These are phyloP conservation scores for Quadriops clusia DNA, from an alignment of 2,888 invertebrate genomes.

Conservation along the genomic window DNA sequence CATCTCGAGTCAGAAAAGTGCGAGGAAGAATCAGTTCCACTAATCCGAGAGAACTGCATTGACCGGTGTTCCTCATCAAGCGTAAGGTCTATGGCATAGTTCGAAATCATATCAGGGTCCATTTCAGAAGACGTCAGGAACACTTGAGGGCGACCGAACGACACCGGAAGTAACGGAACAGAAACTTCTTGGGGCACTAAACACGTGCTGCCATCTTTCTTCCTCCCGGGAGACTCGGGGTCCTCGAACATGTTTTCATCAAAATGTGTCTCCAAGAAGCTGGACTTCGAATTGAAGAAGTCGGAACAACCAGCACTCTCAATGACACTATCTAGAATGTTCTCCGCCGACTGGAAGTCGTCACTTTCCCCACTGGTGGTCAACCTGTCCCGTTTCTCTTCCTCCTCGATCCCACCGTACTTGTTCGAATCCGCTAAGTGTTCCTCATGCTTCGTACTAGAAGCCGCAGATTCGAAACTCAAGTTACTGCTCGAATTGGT, in stretches of 20 bases:
- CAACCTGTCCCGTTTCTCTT: constrained; percentile 12
- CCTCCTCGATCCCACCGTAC: constrained; percentile 23
- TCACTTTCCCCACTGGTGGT: constrained; percentile 25
- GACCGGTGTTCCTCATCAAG: constrained; percentile 33
- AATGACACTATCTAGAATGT: constrained; percentile 36
- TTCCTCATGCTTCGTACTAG: constrained; percentile 24
- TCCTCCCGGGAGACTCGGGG: constrained; percentile 16
- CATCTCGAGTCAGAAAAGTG: too few species aligned
- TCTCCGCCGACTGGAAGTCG: constrained; percentile 45
- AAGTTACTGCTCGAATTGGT: constrained; percentile 37
- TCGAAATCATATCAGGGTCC: constrained; percentile 34
- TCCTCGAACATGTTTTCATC: constrained; percentile 24
- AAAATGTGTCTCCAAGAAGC: constrained; percentile 33
- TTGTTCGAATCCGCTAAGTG: constrained; percentile 18
- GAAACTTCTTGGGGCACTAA: constrained; percentile 6
- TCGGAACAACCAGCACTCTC: constrained; percentile 33
- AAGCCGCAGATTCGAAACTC: constrained; percentile 42
- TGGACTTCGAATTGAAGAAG: constrained; percentile 30
- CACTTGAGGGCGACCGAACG: too few species aligned
- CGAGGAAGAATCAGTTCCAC: too few species aligned
- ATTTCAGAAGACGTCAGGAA: too few species aligned
- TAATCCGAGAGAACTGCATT: constrained; percentile 24
- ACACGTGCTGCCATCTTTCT: background rate
- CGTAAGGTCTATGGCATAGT: constrained; percentile 35
- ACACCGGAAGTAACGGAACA: too few species aligned